Conservation (phyloP, 1,140 invertebrate genomes). For the Wiebesia pumilae region DNA sequence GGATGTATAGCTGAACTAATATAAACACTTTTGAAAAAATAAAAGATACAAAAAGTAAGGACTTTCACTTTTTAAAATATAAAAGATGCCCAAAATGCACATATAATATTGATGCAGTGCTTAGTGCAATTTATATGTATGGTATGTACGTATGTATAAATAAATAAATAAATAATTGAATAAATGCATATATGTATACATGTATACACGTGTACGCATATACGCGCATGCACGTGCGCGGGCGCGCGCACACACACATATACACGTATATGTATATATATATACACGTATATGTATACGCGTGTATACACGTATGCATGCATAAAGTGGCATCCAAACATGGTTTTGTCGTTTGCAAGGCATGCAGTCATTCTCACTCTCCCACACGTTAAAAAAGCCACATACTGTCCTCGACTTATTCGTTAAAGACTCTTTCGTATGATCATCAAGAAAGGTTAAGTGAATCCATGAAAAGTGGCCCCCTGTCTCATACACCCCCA, state of each 20-base stretch:
- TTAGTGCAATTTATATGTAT: constrained; percentile 75
- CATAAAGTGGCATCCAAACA: constrained; percentile 75
- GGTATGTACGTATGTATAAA: constrained; percentile 71
- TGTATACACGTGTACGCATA: constrained; percentile 68
- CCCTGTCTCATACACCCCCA: background rate
- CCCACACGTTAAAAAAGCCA: constrained; percentile 67
- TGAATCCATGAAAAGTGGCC: background rate
- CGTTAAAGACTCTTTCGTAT: constrained; percentile 13
- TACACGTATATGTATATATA: constrained; percentile 70
- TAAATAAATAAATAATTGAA: too few relatives aligned
- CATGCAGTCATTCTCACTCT: constrained; percentile 76
- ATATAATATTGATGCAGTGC: constrained; percentile 74
- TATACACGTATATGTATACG: constrained; percentile 66
- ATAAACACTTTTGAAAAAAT: constrained; percentile 1
- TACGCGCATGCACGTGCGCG: too few relatives aligned
- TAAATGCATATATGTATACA: constrained; percentile 69
- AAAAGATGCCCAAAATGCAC: constrained; percentile 75
- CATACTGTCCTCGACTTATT: constrained; percentile 47
- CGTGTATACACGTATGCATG: too few relatives aligned
- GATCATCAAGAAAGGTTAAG: background rate
- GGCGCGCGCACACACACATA: too few relatives aligned
- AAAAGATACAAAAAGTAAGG: background rate
- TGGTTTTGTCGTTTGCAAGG: constrained; percentile 72
- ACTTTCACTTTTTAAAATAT: constrained; percentile 60
- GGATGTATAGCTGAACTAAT: background rate